Evolutionary conservation across 2,797 vertebrate species (phyloP).

Genomic region (Rousettus madagascariensis): DNA sequence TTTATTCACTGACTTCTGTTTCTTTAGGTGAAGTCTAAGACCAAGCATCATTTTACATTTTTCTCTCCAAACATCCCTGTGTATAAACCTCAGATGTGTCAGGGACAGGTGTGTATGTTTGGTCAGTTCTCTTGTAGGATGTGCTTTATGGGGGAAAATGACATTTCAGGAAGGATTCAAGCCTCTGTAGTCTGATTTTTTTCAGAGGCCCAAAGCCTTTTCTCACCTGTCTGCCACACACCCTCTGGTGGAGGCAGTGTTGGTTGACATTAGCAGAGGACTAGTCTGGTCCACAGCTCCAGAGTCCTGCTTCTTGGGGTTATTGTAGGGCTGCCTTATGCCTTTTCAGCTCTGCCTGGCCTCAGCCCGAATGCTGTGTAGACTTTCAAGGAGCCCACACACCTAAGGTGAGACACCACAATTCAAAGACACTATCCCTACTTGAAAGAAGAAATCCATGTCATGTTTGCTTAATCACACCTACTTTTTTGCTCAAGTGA

Average conservation of each 20-base stretch:
- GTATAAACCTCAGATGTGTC: neutral
- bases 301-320: neutral
- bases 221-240: neutral
- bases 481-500: neutral
- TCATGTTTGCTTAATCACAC: neutral
- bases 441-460: neutral
- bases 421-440: neutral
- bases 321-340: accelerated
- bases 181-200: neutral
- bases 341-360: neutral
- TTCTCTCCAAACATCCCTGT: neutral
- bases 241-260: neutral
- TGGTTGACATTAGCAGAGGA: neutral
- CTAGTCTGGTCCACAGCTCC: neutral
- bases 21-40: neutral
- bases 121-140: neutral
- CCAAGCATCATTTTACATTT: neutral
- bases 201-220: neutral
- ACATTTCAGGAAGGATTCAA: neutral
- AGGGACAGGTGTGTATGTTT: neutral
- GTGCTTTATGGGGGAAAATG: neutral
- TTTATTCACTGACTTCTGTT: neutral
- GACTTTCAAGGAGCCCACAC: neutral
- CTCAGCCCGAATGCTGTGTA: neutral
- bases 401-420: neutral